Evolutionary conservation across 2,797 vertebrate species (phyloP), one percentile per base, ranked within the genome.

Genomic region (Serranus cabrilla): DNA sequence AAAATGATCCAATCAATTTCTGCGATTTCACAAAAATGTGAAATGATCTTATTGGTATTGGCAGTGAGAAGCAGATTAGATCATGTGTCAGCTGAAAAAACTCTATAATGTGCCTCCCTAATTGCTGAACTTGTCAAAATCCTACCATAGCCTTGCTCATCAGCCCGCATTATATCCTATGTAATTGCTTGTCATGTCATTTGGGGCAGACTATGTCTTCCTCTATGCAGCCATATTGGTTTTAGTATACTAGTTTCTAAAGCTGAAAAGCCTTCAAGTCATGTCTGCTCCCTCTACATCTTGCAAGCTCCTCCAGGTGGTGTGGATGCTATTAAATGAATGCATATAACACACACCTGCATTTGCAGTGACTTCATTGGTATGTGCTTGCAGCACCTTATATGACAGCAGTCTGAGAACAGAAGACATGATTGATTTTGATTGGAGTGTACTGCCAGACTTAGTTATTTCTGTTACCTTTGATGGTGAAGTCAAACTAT

Each of bases 401-500:
- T 59, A 31, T 72, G 59, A 69, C 21, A 73, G 59, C 27, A 54
- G 45, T 34, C 39, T 64, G 23, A 65, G 43, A 58, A 43, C 34
- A 45, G 37, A 55, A 70, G 31, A 52, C 31, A 11, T 20, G n/a
- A 45, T 71, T 16, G 23, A 71, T 23, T 59, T 56, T 49, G 21
- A 65, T n/a, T 73, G 47, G 56, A 45, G 4, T 23, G 43, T 23
- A 27, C 42, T 61, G 56, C 23, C 39, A 72, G 47, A 63, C 2
- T 50, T 12, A 13, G 34, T 49, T 61, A 51, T 50, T 7, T 17
- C n/a, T 71, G 31, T 60, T 78, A 21, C 9, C 50, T 27, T 64
- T 54, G 21, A 34, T 21, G 40, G 40, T 58, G 0, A 39, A 42
- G 27, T 70, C 74, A 87, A 86, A 78, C 73, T 72, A 55, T 49